Base-by-base conservation (phyloP, 2,888 invertebrate species). In the Eudemis profundana region DNA sequence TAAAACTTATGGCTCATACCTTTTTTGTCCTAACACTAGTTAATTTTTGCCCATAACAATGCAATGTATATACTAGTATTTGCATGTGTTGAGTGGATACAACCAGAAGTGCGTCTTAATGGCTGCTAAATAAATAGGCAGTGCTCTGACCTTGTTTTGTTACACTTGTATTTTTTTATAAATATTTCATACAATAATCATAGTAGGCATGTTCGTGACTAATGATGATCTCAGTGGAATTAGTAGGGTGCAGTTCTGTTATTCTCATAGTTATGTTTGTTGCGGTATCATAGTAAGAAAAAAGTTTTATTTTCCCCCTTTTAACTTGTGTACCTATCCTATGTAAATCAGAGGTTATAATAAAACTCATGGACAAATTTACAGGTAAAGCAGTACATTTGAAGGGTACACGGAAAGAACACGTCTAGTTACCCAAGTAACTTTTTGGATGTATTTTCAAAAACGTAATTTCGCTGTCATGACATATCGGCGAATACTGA, bases 71-170 rank as follows among this genome's bases (percentile, higher is more conserved):
- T 2, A 27, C 27, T 27, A 10, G 33, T 27, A 21, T 23, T 27
- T 33, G 33, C 40, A 21, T 23, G 23, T 27, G 40, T 23, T 42
- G 8, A 42, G 17, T 7, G 1, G 15, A 54, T 42, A 42, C 42
- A 15, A 21, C n/a, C n/a, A 49, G 14, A 14, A 12, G 23, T 54
- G 5, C 40, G 23, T 38, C 14, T 38, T 14, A 10, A 23, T 4
- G 15, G 14, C 54, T 29, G 42, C n/a, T 38, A 14, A 50, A 15
- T 50, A 21, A 36, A 12, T 60, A 10, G 14, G 23, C 47, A 40
- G 29, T 50, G 14, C 5, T 5, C 7, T 40, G n/a, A 36, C 27
- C 40, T 61, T 50, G 38, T 23, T 40, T 50, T 27, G 27, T 42
- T 19, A 40, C 42, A 42, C 23, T 42, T 10, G 49, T 50, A 7